Conservation (phyloP, 2,113 vertebrate species). For the Labeo rohita region DNA sequence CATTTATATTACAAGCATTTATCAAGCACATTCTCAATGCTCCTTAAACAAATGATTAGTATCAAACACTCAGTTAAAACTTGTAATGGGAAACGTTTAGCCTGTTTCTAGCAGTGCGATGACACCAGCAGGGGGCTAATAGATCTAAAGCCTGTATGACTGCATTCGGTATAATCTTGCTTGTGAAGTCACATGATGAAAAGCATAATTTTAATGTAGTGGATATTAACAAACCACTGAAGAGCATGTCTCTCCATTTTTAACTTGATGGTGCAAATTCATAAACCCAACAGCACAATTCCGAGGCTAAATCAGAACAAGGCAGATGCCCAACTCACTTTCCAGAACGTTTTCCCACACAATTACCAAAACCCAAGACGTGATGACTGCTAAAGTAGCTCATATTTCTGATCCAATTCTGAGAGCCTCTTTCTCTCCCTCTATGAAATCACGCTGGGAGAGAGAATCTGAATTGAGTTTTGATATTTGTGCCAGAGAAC, state of each 20-base stretch:
- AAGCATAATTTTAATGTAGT: constrained; percentile 15
- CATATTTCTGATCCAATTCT: background rate
- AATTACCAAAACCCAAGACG: constrained; percentile 13
- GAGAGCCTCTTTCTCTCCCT: constrained; percentile 15
- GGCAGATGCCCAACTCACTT: constrained; percentile 19
- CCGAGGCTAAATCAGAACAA: background rate
- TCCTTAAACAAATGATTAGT: constrained; percentile 22
- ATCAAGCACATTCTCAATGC: background rate
- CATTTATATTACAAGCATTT: background rate
- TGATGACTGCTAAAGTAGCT: constrained; percentile 24
- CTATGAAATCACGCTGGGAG: background rate
- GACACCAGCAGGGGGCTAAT: constrained; percentile 38
- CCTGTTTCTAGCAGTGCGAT: background rate
- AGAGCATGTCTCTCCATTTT: background rate
- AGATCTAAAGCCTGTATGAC: constrained; percentile 18
- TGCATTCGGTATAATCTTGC: constrained; percentile 25
- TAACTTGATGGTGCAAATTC: background rate
- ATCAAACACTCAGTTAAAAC: constrained; percentile 18
- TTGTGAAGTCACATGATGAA: constrained; percentile 38
- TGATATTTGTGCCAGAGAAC: constrained; percentile 14
- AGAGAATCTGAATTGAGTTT: constrained; percentile 23
- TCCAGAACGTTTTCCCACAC: constrained; percentile 28
- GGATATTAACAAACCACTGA: constrained; percentile 27
- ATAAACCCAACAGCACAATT: background rate
- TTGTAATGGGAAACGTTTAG: constrained; percentile 19